Percentiles rank a stretch among this genome's conserved stretches.
Evolutionary conservation across 1,140 invertebrate species (phyloP).

Genomic region (Drosophila elegans): DNA sequence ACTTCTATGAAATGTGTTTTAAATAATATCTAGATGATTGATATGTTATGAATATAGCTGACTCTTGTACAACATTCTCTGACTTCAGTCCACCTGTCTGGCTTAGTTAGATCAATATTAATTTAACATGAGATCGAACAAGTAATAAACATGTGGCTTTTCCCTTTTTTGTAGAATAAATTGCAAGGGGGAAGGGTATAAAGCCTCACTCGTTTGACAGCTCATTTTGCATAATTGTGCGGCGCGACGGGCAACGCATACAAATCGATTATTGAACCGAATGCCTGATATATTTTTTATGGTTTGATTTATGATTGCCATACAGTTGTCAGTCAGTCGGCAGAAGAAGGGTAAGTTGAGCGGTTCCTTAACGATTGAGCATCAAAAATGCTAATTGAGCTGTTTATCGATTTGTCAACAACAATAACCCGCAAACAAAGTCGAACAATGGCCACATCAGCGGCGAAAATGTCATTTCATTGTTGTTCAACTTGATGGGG

Average conservation of each 20-base stretch:
- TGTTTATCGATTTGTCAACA: conserved; percentile 83
- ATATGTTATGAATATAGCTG: too few species aligned
- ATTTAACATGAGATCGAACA: conserved; percentile 5
- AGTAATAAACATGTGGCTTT: conserved; percentile 25
- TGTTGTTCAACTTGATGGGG: conserved; percentile 32
- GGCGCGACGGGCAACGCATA: conserved; percentile 58
- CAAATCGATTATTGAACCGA: conserved; percentile 79
- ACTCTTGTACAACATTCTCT: not conserved
- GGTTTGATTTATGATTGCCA: conserved; percentile 78
- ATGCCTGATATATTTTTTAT: conserved; percentile 59
- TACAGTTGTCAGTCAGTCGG: conserved; percentile 19
- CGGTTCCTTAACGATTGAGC: conserved; percentile 45
- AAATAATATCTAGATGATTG: too few species aligned
- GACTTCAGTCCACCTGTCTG: not conserved
- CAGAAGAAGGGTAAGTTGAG: not conserved
- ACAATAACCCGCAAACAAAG: conserved; percentile 42
- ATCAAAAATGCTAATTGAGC: conserved; percentile 79
- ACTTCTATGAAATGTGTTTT: too few species aligned
- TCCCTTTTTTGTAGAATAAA: conserved; percentile 30
- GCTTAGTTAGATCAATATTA: not conserved
- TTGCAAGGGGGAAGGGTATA: conserved; percentile 30
- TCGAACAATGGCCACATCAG: conserved; percentile 59
- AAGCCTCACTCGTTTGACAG: conserved; percentile 52
- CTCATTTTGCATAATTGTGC: conserved; percentile 81
- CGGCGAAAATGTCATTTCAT: conserved; percentile 40